A percentile compares a stretch with the other conserved stretches of the same genome.
phyloP scores from a whole-genome alignment of 2,797 vertebrate genomes.

The Syngnathus rostellatus region DNA sequence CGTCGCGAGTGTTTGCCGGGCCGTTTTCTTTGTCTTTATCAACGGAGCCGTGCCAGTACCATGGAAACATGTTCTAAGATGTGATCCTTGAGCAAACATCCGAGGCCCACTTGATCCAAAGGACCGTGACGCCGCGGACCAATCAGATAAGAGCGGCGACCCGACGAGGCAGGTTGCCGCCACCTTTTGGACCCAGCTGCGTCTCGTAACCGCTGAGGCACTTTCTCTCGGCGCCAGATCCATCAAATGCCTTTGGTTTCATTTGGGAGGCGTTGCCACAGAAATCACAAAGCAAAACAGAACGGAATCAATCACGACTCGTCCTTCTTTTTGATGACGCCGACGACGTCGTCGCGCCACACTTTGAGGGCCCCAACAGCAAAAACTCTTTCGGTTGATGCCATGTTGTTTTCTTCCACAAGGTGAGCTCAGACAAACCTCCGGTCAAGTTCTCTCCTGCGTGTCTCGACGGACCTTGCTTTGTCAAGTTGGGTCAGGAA shows the following conservation, averaged over 20 bases:
- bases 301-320: too few species aligned
- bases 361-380: too few species aligned
- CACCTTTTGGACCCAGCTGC: slow-evolving; percentile 54
- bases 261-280: not conserved
- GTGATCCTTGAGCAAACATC: slow-evolving; percentile 51
- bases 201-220: slow-evolving; percentile 28
- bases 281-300: not conserved
- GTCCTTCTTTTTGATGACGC: too few species aligned
- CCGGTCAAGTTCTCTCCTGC: not conserved
- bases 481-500: not conserved
- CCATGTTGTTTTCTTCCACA: too few species aligned
- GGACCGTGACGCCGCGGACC: slow-evolving; percentile 68
- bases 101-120: slow-evolving; percentile 74
- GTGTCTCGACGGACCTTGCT: not conserved
- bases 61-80: slow-evolving; percentile 53
- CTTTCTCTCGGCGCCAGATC: slow-evolving; percentile 2
- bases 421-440: too few species aligned
- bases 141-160: slow-evolving; percentile 62
- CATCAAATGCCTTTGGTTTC: not conserved
- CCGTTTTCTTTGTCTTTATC: not conserved
- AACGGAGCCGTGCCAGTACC: slow-evolving; percentile 33
- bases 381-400: too few species aligned
- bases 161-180: slow-evolving; percentile 63
- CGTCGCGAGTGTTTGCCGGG: not conserved
- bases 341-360: too few species aligned